These are phyloP conservation scores for Ophion costatus DNA, from an alignment of 2,888 invertebrate genomes.

Conservation along the genomic window DNA sequence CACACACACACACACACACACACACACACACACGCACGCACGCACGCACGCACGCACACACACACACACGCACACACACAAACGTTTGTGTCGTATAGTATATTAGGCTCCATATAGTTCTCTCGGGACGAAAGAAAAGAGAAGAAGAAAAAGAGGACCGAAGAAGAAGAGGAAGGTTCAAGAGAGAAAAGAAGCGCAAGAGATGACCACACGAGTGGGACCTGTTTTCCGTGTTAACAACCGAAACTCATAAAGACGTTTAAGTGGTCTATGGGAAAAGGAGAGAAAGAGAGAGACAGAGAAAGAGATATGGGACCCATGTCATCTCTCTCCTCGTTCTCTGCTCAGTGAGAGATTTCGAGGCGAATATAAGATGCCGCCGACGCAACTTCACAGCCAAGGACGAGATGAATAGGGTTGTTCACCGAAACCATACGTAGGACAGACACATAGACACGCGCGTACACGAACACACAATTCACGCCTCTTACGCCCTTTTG, in stretches of 20 bases:
- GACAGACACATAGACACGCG: neutral
- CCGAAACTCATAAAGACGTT: slow-evolving; percentile 83
- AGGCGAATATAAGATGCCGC: slow-evolving; percentile 63
- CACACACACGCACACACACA: neutral
- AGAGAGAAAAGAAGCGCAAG: slow-evolving; percentile 32
- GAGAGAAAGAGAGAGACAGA: slow-evolving; percentile 16
- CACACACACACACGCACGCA: neutral
- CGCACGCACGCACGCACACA: too few relatives aligned
- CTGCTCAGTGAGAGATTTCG: slow-evolving; percentile 57
- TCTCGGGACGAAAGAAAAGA: slow-evolving; percentile 15
- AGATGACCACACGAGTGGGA: slow-evolving; percentile 60
- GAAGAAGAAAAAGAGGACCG: neutral
- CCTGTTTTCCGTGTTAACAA: slow-evolving; percentile 82
- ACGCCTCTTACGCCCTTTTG: neutral
- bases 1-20: neutral
- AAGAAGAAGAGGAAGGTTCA: slow-evolving; percentile 11
- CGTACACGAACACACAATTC: slow-evolving; percentile 11
- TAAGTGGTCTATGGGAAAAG: slow-evolving; percentile 76
- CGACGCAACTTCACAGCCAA: slow-evolving; percentile 65
- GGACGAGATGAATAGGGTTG: slow-evolving; percentile 75
- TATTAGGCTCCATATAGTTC: slow-evolving; percentile 24
- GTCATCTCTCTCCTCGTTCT: slow-evolving; percentile 33
- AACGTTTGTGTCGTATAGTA: slow-evolving; percentile 26
- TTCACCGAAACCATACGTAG: slow-evolving; percentile 71
- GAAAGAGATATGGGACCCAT: neutral